Evolutionary conservation across 2,797 vertebrate species (phyloP), one percentile per base, ranked within the genome.

Genomic region (Syngnathus acus): DNA sequence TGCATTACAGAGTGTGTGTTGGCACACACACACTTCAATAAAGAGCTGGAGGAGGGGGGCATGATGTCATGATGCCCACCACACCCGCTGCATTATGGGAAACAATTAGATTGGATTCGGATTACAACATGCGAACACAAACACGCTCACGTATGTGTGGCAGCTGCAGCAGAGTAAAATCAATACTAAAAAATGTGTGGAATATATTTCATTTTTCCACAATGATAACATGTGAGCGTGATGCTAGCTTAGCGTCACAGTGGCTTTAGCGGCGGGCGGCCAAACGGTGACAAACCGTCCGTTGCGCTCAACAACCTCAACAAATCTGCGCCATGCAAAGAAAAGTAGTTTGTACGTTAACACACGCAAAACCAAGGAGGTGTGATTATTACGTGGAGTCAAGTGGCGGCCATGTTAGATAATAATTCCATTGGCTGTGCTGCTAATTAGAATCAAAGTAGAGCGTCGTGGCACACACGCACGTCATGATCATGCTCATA

Each of bases 391-490:
- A 75, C 82, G 72, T 65, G 51, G 66, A 75, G 78, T 64, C 65
- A 78, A 86, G 79, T 70, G 13, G 83, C 79, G 70, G 72, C 64
- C 9, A 42, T 66, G 80, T 69, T 77, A 69, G 72, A 79, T 82
- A 86, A 86, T 9, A 84, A 86, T 84, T 84, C 85, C 79, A 55
- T 71, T 78, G 78, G 32, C 72, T 77, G 71, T 48, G 72, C 73
- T 50, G 79, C 81, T 87, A 82, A 85, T 86, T 84, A 84, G 79
- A 68, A 62, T 80, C 83, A 84, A 83, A 81, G 78, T 81, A 70
- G 78, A 84, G 80, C 79, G 67, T 71, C 81, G 74, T 55, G 47
- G 45, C 47, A 16, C 42, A 11, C 72, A 68, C 21, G 68, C 64
- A 65, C 78, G 71, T 78, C 78, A 77, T 75, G 64, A 81, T 43